These are phyloP conservation scores for Orthonyx spaldingii DNA, from an alignment of 2,113 vertebrate genomes.

Conservation along the genomic window DNA sequence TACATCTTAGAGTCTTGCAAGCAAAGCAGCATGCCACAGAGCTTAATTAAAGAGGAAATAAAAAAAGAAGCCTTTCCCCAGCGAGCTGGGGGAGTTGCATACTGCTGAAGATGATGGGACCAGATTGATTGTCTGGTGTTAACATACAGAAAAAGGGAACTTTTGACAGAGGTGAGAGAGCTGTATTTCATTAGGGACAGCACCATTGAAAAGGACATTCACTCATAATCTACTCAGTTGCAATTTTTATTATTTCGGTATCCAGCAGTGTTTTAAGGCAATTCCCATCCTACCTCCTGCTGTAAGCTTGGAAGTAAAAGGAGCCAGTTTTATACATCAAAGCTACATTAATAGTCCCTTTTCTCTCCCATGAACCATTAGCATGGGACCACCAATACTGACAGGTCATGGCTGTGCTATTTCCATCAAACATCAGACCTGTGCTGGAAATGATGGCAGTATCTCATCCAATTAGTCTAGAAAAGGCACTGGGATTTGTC, in stretches of 20 bases:
- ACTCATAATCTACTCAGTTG: background rate
- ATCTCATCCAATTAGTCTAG: background rate
- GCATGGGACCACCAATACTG: background rate
- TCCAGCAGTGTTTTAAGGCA: conserved; percentile 35
- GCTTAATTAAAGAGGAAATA: conserved; percentile 45
- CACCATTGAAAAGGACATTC: background rate
- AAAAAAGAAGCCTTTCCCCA: background rate
- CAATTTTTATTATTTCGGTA: conserved; percentile 40
- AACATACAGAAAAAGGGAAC: background rate
- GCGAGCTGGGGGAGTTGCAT: background rate
- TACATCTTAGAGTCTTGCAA: background rate
- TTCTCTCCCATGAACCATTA: background rate
- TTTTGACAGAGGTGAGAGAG: background rate
- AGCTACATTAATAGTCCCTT: background rate
- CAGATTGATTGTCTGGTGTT: conserved; percentile 13
- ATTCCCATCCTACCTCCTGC: conserved; percentile 11
- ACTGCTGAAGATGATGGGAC: conserved; percentile 13
- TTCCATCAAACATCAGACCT: background rate
- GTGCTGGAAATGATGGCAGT: background rate
- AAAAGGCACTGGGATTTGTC: background rate
- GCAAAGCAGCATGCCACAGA: background rate
- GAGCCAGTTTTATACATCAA: background rate
- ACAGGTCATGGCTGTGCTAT: background rate
- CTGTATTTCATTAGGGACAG: conserved; percentile 4
- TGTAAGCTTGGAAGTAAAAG: conserved; percentile 3